Conservation (phyloP, 1,140 invertebrate species). For the Anadara kagoshimensis region DNA sequence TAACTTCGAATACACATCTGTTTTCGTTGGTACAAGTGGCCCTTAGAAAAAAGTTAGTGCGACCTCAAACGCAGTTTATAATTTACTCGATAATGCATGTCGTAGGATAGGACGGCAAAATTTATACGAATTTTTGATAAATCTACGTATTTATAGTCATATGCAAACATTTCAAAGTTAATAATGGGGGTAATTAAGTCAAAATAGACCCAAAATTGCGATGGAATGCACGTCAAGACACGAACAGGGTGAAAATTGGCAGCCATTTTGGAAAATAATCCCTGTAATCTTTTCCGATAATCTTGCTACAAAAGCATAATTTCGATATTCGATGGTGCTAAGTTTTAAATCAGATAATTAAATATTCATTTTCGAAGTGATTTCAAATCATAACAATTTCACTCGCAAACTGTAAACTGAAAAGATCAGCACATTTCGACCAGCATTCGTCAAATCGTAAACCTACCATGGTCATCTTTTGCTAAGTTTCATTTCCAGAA, state of each 20-base stretch:
- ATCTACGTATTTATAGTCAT: not conserved
- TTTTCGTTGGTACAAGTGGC: constrained; percentile 27
- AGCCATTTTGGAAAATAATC: constrained; percentile 66
- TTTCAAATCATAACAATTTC: constrained; percentile 1
- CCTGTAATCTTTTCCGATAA: constrained; percentile 31
- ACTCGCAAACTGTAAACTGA: constrained; percentile 27
- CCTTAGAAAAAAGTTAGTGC: not conserved
- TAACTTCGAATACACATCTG: not conserved
- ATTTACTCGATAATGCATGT: not conserved
- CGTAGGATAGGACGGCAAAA: not conserved
- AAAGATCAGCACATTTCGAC: constrained; percentile 42
- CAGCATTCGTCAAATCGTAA: constrained; percentile 35
- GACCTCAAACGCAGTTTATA: not conserved
- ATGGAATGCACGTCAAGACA: constrained; percentile 60
- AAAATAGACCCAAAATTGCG: constrained; percentile 17
- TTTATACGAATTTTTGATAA: not conserved
- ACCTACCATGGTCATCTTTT: constrained; percentile 66
- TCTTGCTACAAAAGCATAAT: constrained; percentile 35
- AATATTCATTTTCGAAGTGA: not conserved
- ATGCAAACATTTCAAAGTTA: not conserved
- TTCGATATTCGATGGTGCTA: not conserved
- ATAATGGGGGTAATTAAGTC: not conserved
- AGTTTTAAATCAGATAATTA: not conserved
- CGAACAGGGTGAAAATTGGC: constrained; percentile 43
- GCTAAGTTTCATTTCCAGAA: constrained; percentile 47